Conservation (phyloP, 2,113 vertebrate genomes). For the Nestor notabilis region DNA sequence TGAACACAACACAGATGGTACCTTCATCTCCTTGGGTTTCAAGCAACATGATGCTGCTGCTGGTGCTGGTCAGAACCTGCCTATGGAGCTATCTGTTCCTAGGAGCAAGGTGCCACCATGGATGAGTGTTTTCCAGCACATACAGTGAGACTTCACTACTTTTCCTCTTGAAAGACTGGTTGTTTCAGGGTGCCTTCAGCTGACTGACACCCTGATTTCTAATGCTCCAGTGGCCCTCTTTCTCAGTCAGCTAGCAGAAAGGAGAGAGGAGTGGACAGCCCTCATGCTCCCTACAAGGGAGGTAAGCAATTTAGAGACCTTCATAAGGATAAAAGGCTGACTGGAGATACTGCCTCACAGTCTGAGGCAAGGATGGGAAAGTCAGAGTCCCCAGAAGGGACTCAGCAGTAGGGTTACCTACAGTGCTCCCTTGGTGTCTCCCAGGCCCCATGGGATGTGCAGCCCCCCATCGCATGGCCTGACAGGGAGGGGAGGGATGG, state of each 20-base stretch:
- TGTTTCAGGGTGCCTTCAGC: background rate
- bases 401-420: background rate
- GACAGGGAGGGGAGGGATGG: background rate
- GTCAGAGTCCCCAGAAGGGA: background rate
- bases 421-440: background rate
- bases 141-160: background rate
- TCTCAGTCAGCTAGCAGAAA: background rate
- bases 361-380: background rate
- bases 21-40: background rate
- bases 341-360: background rate
- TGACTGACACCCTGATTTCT: background rate
- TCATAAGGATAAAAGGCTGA: background rate
- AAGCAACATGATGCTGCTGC: background rate
- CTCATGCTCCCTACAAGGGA: background rate
- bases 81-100: background rate
- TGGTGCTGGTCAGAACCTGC: background rate
- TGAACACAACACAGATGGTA: background rate
- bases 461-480: rapidly evolving
- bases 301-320: background rate
- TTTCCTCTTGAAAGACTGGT: background rate
- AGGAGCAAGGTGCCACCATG: background rate
- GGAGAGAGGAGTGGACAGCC: background rate
- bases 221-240: background rate
- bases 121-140: background rate
- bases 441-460: background rate